phyloP scores from a whole-genome alignment of 2,797 vertebrate genomes.

The Pseudochaenichthys georgianus region DNA sequence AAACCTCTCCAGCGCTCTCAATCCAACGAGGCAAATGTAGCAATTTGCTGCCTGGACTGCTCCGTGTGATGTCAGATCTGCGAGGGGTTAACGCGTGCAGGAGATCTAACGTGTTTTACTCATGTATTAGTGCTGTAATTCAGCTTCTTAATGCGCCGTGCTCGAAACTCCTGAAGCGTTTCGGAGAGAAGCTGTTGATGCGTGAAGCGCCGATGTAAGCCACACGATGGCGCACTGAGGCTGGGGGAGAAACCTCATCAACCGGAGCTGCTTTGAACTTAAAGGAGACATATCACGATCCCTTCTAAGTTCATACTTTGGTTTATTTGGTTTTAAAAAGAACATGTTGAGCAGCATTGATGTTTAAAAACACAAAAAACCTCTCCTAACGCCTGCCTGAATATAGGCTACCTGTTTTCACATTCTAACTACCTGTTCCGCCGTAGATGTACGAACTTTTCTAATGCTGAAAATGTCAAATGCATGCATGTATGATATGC shows the following conservation, averaged over 20 bases:
- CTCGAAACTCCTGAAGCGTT: slow-evolving; percentile 31
- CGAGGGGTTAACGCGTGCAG: slow-evolving; percentile 40
- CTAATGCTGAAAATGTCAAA: no score
- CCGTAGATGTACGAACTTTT: no score
- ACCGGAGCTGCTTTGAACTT: background rate
- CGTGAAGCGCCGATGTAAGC: slow-evolving; percentile 17
- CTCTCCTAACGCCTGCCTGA: no score
- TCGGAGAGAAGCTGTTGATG: slow-evolving; percentile 11
- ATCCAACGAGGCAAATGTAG: slow-evolving; percentile 59
- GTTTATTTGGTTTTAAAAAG: no score
- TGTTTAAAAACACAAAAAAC: no score
- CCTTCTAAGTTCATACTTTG: no score
- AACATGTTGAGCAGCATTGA: no score
- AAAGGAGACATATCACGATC: no score
- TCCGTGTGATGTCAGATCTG: slow-evolving; percentile 60
- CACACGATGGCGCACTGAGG: slow-evolving; percentile 65
- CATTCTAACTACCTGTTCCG: no score
- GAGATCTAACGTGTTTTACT: slow-evolving; percentile 60
- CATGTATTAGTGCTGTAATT: slow-evolving; percentile 54
- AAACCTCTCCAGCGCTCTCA: slow-evolving; percentile 55
- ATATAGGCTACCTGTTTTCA: no score
- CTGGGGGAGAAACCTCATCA: slow-evolving; percentile 6
- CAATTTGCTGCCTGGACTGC: slow-evolving; percentile 66
- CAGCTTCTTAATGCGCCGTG: slow-evolving; percentile 39
- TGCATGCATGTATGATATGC: no score